Evolutionary conservation across 2,113 vertebrate species (phyloP).

Genomic region (Helogale parvula): DNA sequence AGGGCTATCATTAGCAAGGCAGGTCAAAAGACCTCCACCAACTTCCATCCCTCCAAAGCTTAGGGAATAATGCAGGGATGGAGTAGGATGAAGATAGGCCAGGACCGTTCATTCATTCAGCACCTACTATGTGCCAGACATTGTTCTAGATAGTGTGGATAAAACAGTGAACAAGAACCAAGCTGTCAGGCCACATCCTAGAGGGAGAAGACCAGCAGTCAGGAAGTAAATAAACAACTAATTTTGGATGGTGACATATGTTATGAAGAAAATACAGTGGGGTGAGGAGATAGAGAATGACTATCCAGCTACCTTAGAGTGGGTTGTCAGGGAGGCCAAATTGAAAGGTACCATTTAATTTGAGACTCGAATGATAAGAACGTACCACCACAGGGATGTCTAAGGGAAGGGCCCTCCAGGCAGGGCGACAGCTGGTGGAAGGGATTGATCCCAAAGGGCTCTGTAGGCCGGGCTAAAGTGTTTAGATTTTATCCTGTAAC

Average conservation of each 20-base stretch:
- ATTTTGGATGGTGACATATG: not conserved
- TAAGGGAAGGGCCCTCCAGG: not conserved
- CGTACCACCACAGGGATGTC: not conserved
- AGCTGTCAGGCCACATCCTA: not conserved
- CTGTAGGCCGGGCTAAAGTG: not conserved
- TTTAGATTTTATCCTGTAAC: not conserved
- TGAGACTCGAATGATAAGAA: not conserved
- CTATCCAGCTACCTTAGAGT: not conserved
- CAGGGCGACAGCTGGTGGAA: not conserved
- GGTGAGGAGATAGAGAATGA: not conserved
- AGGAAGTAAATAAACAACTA: conserved; percentile 6
- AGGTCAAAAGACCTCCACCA: not conserved
- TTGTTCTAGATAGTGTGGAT: not conserved
- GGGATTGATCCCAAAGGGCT: not conserved
- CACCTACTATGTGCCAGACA: not conserved
- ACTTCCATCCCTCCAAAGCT: not conserved
- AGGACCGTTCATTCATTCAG: not conserved
- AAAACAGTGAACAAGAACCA: not conserved
- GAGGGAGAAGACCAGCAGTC: not conserved
- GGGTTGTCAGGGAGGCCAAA: not conserved
- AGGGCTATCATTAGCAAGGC: not conserved
- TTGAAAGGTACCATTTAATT: not conserved
- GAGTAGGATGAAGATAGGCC: not conserved
- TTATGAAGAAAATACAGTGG: not conserved
- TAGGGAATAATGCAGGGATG: not conserved